Evolutionary conservation across 1,140 invertebrate genomes (phyloP).

Genomic region (Drosophila chauvacae): DNA sequence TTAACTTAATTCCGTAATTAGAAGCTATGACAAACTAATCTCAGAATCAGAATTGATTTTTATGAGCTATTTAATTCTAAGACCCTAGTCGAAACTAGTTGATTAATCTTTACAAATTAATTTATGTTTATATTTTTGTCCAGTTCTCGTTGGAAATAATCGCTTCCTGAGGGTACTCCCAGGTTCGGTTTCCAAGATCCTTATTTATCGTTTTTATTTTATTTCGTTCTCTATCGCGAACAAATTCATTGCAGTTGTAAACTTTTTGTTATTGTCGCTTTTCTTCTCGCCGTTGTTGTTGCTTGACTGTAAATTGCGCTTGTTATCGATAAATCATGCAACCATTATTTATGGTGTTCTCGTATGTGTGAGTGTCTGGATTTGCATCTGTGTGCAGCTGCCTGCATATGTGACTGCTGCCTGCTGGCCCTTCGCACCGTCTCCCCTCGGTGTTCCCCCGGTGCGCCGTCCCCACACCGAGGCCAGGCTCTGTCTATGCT

Average conservation of each 20-base stretch:
- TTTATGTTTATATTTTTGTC: not conserved
- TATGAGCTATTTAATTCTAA: not conserved
- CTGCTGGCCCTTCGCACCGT: conserved; percentile 5
- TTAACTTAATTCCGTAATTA: not conserved
- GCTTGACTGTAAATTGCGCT: conserved; percentile 83
- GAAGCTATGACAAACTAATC: not conserved
- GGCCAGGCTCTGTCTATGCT: conserved; percentile 50
- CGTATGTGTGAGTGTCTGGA: conserved; percentile 54
- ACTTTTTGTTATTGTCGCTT: conserved; percentile 61
- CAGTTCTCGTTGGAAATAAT: not conserved
- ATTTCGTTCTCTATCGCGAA: conserved; percentile 72
- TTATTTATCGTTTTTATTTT: conserved; percentile 53
- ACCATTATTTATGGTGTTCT: conserved; percentile 84
- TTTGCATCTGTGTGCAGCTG: conserved; percentile 69
- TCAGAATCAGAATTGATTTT: not conserved
- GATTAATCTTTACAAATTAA: not conserved
- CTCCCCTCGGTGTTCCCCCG: not conserved
- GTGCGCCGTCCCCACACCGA: not conserved
- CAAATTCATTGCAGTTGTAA: conserved; percentile 82
- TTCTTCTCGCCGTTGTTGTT: conserved; percentile 54
- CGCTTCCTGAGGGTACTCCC: not conserved
- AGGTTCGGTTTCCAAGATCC: conserved; percentile 4
- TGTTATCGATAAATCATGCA: conserved; percentile 84
- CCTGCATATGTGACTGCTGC: conserved; percentile 72
- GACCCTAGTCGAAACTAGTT: not conserved